Evolutionary conservation across 2,888 invertebrate species (phyloP).

Genomic region (Entomobrya multifasciata): DNA sequence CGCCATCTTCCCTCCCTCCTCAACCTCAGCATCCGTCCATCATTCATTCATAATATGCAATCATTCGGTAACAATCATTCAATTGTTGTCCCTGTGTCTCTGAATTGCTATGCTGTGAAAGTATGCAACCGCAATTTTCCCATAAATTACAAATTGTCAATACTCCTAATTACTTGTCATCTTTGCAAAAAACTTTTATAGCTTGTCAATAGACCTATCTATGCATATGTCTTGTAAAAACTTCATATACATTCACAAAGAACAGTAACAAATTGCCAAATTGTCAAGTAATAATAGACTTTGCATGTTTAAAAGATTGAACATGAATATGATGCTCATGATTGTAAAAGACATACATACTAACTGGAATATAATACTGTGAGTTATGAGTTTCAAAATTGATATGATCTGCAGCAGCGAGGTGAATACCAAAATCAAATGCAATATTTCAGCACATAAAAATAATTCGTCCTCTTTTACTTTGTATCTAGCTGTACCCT

Average conservation of each 20-base stretch:
- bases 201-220: constrained; percentile 45
- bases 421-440: constrained; percentile 8
- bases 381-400: not conserved
- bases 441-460: not conserved
- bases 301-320: not conserved
- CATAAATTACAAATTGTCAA: constrained; percentile 61
- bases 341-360: not conserved
- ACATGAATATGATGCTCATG: not conserved
- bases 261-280: constrained; percentile 30
- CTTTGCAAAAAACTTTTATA: not conserved
- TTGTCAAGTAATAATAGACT: constrained; percentile 36
- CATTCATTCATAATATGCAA: constrained; percentile 6
- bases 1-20: not conserved
- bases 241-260: not conserved
- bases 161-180: constrained; percentile 59
- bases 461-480: too few relatives aligned
- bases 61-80: constrained; percentile 44
- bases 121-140: constrained; percentile 58
- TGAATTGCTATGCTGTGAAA: constrained; percentile 45
- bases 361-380: not conserved
- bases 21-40: constrained; percentile 41
- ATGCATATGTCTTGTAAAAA: not conserved
- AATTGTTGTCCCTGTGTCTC: constrained; percentile 20
- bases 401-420: not conserved
- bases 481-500: too few relatives aligned